Percentiles rank a stretch among this genome's conserved stretches.
phyloP scores from a whole-genome alignment of 2,888 invertebrate genomes.

The Cephus pygmeus region DNA sequence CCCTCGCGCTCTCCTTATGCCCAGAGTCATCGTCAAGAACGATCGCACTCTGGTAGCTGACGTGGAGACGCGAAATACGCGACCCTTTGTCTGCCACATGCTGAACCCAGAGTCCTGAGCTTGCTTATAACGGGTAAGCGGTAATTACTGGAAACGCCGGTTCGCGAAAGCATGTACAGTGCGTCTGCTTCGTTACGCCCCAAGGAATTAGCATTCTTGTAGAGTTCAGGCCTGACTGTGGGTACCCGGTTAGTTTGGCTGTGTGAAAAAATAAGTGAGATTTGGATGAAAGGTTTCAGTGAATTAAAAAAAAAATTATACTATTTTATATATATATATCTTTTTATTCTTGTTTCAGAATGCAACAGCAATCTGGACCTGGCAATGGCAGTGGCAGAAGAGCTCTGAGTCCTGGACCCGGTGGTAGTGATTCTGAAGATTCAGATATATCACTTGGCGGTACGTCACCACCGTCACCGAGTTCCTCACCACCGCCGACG shows the following conservation, averaged over 20 bases:
- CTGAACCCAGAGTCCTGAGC: background rate
- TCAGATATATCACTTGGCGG: constrained; percentile 63
- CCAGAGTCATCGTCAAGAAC: constrained; percentile 35
- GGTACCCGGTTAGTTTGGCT: background rate
- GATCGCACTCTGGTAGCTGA: constrained; percentile 30
- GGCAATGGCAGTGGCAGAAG: constrained; percentile 56
- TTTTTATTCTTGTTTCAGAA: constrained; percentile 44
- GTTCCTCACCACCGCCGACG: constrained; percentile 56
- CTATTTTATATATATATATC: background rate
- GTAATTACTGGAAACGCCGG: background rate
- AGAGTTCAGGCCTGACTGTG: background rate
- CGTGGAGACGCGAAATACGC: background rate
- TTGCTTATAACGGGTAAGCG: background rate
- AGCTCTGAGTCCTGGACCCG: constrained; percentile 58
- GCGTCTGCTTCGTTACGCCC: background rate
- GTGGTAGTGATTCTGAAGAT: constrained; percentile 61
- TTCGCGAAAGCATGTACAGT: background rate
- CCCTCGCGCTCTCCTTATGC: constrained; percentile 29
- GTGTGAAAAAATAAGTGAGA: background rate
- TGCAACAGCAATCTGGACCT: constrained; percentile 62
- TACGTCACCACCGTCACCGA: constrained; percentile 61
- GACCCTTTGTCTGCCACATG: background rate
- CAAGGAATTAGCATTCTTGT: background rate
- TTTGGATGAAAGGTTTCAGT: background rate
- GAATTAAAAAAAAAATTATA: background rate